These are phyloP conservation scores for Eulemur coronatus DNA, from an alignment of 2,797 vertebrate genomes.

Conservation along the genomic window DNA sequence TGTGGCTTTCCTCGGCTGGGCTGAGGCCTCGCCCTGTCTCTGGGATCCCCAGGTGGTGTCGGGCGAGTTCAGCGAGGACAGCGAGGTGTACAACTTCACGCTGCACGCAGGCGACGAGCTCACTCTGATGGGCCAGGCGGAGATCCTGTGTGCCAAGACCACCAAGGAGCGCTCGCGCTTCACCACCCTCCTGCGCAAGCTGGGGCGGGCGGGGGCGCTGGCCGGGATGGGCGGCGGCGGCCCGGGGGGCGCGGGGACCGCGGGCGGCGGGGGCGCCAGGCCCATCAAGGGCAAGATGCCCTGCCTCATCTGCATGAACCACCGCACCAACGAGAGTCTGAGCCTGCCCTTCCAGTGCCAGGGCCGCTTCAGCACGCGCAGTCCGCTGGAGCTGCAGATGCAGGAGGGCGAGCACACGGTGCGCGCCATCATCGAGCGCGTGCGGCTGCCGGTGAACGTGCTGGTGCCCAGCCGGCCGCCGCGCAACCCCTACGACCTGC, in stretches of 20 bases:
- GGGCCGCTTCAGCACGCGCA: constrained; percentile 97
- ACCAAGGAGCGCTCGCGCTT: constrained; percentile 94
- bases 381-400: constrained; percentile 96
- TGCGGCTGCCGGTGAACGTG: constrained; percentile 96
- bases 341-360: constrained; percentile 97
- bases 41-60: constrained; percentile 91
- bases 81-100: constrained; percentile 98
- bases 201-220: constrained; percentile 90
- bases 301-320: constrained; percentile 98
- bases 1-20: background rate
- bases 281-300: constrained; percentile 93
- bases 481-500: constrained; percentile 95
- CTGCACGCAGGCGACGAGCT: constrained; percentile 97
- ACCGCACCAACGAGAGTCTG: constrained; percentile 98
- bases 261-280: constrained; percentile 38
- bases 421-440: constrained; percentile 97
- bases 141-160: constrained; percentile 95
- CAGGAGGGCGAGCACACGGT: constrained; percentile 97
- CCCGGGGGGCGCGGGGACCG: background rate
- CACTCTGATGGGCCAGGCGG: constrained; percentile 98
- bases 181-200: constrained; percentile 91
- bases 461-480: constrained; percentile 94
- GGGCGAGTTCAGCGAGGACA: constrained; percentile 98
- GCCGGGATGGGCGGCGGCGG: constrained; percentile 55
- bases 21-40: background rate